Conservation (phyloP, 2,888 invertebrate species). For the Oxytorus armatus region DNA sequence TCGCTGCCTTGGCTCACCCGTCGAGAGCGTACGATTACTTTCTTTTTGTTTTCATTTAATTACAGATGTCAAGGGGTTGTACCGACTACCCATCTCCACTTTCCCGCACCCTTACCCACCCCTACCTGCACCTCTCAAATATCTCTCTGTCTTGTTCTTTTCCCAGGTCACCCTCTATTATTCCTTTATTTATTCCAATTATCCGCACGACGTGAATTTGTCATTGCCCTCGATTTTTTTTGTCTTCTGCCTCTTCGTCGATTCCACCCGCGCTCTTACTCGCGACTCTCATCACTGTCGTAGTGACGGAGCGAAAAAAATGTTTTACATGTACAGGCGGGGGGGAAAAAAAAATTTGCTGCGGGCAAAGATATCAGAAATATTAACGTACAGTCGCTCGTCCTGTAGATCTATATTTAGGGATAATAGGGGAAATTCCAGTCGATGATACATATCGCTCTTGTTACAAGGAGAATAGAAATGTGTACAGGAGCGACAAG, state of each 20-base stretch:
- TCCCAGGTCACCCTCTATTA: constrained; percentile 79
- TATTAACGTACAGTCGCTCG: background rate
- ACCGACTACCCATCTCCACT: constrained; percentile 71
- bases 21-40: constrained; percentile 83
- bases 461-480: too few relatives aligned
- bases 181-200: constrained; percentile 84
- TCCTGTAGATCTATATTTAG: background rate
- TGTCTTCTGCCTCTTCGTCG: constrained; percentile 27
- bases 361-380: constrained; percentile 35
- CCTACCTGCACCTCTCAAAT: constrained; percentile 53
- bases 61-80: constrained; percentile 84
- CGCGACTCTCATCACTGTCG: constrained; percentile 35
- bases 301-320: constrained; percentile 42
- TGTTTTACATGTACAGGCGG: constrained; percentile 21
- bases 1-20: constrained; percentile 81
- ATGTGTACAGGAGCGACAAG: too few relatives aligned
- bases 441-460: too few relatives aligned
- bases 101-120: constrained; percentile 39
- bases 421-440: too few relatives aligned
- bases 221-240: constrained; percentile 82
- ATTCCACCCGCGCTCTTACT: background rate
- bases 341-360: constrained; percentile 33
- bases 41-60: constrained; percentile 84
- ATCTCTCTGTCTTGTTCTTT: constrained; percentile 66
- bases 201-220: constrained; percentile 83